These are phyloP conservation scores for Cavia aperea DNA, from an alignment of 2,113 vertebrate species.

Conservation along the genomic window DNA sequence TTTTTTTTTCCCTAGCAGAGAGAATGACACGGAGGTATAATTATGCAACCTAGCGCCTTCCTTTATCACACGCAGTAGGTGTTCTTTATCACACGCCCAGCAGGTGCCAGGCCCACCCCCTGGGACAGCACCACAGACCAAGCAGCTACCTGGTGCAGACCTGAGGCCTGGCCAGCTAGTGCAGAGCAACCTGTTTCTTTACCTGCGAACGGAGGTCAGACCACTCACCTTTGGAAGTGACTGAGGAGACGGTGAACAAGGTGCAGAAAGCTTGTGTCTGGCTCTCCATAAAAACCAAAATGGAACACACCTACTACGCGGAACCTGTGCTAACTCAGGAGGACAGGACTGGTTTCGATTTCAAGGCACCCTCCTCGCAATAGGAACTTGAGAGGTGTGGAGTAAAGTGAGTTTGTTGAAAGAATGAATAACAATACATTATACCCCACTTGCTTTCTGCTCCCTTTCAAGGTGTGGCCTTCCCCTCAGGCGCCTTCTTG, in stretches of 20 bases:
- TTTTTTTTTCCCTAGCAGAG: neutral
- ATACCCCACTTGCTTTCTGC: too few relatives aligned
- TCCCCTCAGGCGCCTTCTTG: neutral
- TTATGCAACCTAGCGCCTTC: neutral
- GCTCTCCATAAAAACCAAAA: neutral
- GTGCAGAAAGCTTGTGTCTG: neutral
- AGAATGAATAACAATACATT: neutral
- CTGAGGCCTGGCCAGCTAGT: neutral
- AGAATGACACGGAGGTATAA: neutral
- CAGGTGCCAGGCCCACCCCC: neutral
- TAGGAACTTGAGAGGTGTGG: neutral
- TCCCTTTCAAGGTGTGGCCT: neutral
- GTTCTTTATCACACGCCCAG: neutral
- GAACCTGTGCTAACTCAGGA: neutral
- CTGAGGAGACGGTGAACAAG: neutral
- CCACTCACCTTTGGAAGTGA: neutral
- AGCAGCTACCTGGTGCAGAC: neutral
- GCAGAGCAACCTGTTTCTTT: neutral
- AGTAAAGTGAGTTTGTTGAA: neutral
- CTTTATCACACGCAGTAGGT: neutral
- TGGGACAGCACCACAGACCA: neutral
- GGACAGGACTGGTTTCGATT: neutral
- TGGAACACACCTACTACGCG: neutral
- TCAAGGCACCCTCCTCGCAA: neutral
- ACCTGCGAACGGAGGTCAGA: neutral